Evolutionary conservation across 2,797 vertebrate genomes (phyloP), one percentile per base, ranked within the genome.

Genomic region (Nasua narica): DNA sequence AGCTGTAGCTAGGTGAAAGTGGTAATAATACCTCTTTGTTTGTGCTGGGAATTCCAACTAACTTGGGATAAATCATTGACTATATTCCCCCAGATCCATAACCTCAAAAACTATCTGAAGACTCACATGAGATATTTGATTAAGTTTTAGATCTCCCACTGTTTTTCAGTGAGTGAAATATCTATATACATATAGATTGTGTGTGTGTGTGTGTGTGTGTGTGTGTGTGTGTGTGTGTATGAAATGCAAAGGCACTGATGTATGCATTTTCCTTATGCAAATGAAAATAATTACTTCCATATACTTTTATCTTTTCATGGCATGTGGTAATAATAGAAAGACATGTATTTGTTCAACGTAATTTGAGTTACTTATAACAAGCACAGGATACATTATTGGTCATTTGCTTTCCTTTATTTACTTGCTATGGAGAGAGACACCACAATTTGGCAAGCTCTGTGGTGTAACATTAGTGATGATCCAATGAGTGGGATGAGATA

Each of bases 281-380:
- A 19, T 93, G 27, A 62, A 88, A 92, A 32, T 78, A 23, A 90
- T 87, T 46, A 90, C 56, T 78, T 11, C 19, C 48, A 58, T 56
- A 46, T 46, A 86, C 7, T 4, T 96, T 76, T 81, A 69, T 52
- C 16, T 93, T 82, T 79, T 72, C 76, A 69, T 60, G n/a, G 25
- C 50, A 85, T 74, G 19, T 76, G n/a, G 7, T 76, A 88, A 78
- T 87, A 62, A 54, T 23, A 90, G n/a, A 95, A 95, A 94, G 18
- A 52, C 25, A 56, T 92, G n/a, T 70, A 32, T 92, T 90, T 81
- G 32, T 40, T 89, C 56, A 72, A 67, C 29, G 46, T 72, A 86
- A 89, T 94, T 92, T 91, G 86, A 86, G 5, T 92, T 82, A 83
- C 21, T 69, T 93, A 58, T 81, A 84, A 84, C 29, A 97, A 89